These are phyloP conservation scores for Apostichopus leukothele DNA, from an alignment of 53 echinoderm and acorn worm genomes.

Conservation along the genomic window DNA sequence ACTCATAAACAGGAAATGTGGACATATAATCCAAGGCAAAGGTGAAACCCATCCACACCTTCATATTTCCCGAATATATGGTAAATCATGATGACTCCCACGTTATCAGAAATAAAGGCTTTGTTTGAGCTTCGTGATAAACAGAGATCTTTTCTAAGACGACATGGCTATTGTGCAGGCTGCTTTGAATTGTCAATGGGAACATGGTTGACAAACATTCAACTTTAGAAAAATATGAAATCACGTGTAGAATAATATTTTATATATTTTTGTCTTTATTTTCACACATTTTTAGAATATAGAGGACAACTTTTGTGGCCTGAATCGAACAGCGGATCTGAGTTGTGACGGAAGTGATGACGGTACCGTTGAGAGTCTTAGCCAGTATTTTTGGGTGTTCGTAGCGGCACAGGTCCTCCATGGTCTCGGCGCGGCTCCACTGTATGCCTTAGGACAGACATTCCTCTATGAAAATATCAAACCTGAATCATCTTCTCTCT, in stretches of 20 bases:
- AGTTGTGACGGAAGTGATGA: background rate
- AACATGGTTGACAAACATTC: too few relatives aligned
- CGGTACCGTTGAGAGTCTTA: constrained; percentile 33
- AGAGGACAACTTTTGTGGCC: constrained; percentile 8
- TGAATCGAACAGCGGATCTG: constrained; percentile 4
- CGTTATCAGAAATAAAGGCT: too few relatives aligned
- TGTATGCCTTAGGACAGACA: constrained; percentile 82
- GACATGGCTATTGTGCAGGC: too few relatives aligned
- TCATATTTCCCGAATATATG: too few relatives aligned
- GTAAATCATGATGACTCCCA: too few relatives aligned
- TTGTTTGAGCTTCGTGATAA: too few relatives aligned
- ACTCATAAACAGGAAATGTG: too few relatives aligned
- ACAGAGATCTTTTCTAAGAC: too few relatives aligned
- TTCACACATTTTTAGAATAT: background rate
- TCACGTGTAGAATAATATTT: background rate
- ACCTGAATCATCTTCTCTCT: constrained; percentile 69
- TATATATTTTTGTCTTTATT: too few relatives aligned
- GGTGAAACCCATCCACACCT: too few relatives aligned
- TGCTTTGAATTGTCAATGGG: too few relatives aligned
- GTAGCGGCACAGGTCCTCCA: constrained; percentile 83
- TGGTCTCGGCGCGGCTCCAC: constrained; percentile 85
- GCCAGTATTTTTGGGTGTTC: constrained; percentile 86
- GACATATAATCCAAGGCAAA: too few relatives aligned
- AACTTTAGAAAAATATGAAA: background rate
- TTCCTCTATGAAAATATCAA: constrained; percentile 86